Conservation (phyloP, 2,113 vertebrate genomes). For the Crotalus viridis region DNA sequence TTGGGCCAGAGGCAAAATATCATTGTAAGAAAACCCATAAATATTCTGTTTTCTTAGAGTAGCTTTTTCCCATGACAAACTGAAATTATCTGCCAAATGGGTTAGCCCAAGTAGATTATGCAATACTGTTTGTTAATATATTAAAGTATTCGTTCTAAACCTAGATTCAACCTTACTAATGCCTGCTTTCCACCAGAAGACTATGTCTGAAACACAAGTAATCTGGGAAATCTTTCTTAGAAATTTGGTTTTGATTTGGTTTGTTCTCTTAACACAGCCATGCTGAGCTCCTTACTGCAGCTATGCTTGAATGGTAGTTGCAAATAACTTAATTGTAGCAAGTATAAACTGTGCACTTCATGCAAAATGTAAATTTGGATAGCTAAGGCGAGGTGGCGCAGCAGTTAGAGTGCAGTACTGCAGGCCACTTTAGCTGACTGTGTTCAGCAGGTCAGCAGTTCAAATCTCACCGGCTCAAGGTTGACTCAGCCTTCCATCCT, state of each 20-base stretch:
- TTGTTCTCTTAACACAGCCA: neutral
- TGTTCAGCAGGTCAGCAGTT: too few relatives aligned
- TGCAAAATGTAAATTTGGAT: neutral
- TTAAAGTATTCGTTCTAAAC: neutral
- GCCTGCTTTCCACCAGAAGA: neutral
- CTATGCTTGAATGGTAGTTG: neutral
- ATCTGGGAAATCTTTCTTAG: neutral
- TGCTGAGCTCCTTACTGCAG: neutral
- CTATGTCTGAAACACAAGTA: neutral
- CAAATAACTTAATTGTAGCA: neutral
- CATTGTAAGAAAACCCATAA: neutral
- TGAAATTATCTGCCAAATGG: neutral
- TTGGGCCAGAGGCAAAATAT: neutral
- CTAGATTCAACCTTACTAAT: neutral
- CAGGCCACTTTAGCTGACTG: too few relatives aligned
- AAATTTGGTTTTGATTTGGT: neutral
- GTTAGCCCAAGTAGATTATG: neutral
- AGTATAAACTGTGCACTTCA: neutral
- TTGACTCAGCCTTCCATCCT: too few relatives aligned
- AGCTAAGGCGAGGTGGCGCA: neutral
- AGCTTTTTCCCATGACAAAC: neutral
- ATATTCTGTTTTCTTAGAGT: neutral
- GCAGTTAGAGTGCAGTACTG: too few relatives aligned
- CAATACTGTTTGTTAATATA: neutral
- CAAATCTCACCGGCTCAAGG: too few relatives aligned